Evolutionary conservation across 1,140 invertebrate genomes (phyloP), one percentile per base, ranked within the genome.

Genomic region (Drosophila nigromelanica): DNA sequence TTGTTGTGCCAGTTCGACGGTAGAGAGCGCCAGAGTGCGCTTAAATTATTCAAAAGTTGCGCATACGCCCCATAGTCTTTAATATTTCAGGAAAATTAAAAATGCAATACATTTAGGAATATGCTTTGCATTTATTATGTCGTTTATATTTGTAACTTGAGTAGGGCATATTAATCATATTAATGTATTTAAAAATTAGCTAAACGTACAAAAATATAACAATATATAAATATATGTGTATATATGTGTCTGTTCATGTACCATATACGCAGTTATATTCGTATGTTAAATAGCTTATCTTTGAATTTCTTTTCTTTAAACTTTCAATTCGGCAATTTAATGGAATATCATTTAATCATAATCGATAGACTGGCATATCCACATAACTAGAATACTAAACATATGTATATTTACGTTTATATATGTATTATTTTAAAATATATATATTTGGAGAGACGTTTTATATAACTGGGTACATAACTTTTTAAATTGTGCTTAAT

Each of bases 151-250:
- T 82, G 69, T 76, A 86, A 86, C 82, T 86, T 64, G 82, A 86
- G 66, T 78, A 52, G 83, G 76, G 78, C 83, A 89, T 89, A 75
- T 77, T 80, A 87, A 89, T 89, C 83, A 89, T 83, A 89, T 80
- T 83, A 89, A 80, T 83, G 76, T 83, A 77, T 80, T 89, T 77
- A 75, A 89, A 89, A 89, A 89, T 89, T 89, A 89, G 83, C 83
- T 89, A 89, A 89, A 87, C 76, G 85, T 89, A 89, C 83, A 89
- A 89, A 89, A 89, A 89, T 89, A 89, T 89, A 89, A 87, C 82
- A 87, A 76, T 87, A 86, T 76, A 77, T 64, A 51, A 33, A 59
- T 67, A 60, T 79, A 62, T 76, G 56, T 76, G 47, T 81, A 30
- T 52, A 58, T 81, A 55, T 73, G 76, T 70, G 37, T 58, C 11